A percentile compares a stretch with the other conserved stretches of the same genome.
Conservation (phyloP, 2,888 invertebrate species). For the Aethes cnicana region DNA sequence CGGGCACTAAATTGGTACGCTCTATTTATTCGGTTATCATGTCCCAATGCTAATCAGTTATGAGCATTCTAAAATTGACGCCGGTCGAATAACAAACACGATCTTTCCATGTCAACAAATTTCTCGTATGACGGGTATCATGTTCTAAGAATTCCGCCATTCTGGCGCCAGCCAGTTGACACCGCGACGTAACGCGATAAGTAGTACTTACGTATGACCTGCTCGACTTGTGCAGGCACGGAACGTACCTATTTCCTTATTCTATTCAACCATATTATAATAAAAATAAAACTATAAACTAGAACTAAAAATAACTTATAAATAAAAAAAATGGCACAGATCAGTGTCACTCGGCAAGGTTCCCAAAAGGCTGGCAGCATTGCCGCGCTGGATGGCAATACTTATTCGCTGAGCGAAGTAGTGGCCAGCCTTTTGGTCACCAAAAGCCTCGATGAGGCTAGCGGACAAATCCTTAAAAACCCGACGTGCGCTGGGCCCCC, state of each 20-base stretch:
- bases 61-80: slow-evolving; percentile 14
- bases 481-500: too few relatives aligned
- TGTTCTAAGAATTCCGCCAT: slow-evolving; percentile 61
- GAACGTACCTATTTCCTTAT: slow-evolving; percentile 23
- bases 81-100: slow-evolving; percentile 26
- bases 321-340: neutral
- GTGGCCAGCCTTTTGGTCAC: too few relatives aligned
- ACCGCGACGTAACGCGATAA: slow-evolving; percentile 40
- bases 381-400: too few relatives aligned
- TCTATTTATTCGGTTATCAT: slow-evolving; percentile 21
- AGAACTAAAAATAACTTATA: neutral
- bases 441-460: too few relatives aligned
- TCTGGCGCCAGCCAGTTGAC: slow-evolving; percentile 70
- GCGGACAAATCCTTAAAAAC: too few relatives aligned
- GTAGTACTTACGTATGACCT: slow-evolving; percentile 26
- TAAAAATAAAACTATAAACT: too few relatives aligned
- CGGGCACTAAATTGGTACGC: slow-evolving; percentile 56
- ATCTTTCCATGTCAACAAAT: slow-evolving; percentile 39
- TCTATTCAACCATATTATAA: too few relatives aligned
- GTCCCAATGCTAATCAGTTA: slow-evolving; percentile 12
- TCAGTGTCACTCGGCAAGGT: too few relatives aligned
- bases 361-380: too few relatives aligned
- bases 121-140: slow-evolving; percentile 54
- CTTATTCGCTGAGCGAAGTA: too few relatives aligned
- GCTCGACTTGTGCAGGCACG: slow-evolving; percentile 25